These are phyloP conservation scores for Drosophila burlai DNA, from an alignment of 1,140 invertebrate genomes.

Conservation along the genomic window DNA sequence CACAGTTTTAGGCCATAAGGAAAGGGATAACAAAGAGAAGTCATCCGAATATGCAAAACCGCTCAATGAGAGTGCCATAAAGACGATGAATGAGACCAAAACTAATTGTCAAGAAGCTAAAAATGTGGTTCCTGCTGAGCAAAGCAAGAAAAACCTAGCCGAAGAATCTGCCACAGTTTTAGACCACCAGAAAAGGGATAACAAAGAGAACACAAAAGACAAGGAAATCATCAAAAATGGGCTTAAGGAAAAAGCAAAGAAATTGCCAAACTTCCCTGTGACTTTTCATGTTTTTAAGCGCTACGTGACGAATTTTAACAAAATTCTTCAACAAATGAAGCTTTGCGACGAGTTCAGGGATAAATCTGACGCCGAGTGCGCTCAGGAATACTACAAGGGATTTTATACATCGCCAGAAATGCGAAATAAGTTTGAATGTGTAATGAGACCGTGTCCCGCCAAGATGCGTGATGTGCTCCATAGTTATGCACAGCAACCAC, in stretches of 20 bases:
- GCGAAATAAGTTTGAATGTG: constrained; percentile 24
- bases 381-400: constrained; percentile 15
- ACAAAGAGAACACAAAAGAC: background rate
- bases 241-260: background rate
- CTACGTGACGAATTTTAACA: constrained; percentile 22
- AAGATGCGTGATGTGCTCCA: constrained; percentile 9
- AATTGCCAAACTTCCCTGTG: constrained; percentile 5
- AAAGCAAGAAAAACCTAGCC: background rate
- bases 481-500: background rate
- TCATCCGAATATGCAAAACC: constrained; percentile 11
- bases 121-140: background rate
- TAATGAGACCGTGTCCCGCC: constrained; percentile 38
- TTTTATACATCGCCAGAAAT: constrained; percentile 32
- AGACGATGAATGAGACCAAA: background rate
- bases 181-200: too few relatives aligned
- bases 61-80: constrained; percentile 9
- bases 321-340: constrained; percentile 41
- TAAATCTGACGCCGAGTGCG: constrained; percentile 10
- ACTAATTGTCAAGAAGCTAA: background rate
- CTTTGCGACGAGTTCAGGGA: background rate
- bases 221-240: background rate
- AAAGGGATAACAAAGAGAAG: background rate
- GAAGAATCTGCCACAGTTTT: too few relatives aligned
- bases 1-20: background rate
- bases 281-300: constrained; percentile 21